A percentile compares a stretch with the other conserved stretches of the same genome.
Evolutionary conservation across 2,113 vertebrate species (phyloP).

Genomic region (Sturnus vulgaris): DNA sequence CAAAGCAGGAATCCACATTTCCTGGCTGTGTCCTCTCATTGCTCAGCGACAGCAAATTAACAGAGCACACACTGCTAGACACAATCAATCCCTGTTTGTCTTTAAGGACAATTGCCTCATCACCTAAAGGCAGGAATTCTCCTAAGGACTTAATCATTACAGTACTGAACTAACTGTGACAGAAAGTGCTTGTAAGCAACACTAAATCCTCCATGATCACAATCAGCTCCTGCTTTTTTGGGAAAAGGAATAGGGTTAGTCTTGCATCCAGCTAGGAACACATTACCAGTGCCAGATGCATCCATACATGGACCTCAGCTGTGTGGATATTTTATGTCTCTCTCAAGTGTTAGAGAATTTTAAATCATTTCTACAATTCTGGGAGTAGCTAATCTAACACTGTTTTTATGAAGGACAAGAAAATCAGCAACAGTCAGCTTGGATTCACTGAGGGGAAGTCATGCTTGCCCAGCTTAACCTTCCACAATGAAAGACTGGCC

Average conservation of each 20-base stretch:
- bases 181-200: neutral
- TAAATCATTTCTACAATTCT: neutral
- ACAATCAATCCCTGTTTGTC: neutral
- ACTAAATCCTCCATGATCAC: rapidly evolving
- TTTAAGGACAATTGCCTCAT: neutral
- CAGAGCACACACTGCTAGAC: neutral
- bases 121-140: neutral
- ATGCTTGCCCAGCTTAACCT: neutral
- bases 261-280: neutral
- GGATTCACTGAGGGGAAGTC: neutral
- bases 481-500: neutral
- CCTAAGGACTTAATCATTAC: neutral
- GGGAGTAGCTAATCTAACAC: neutral
- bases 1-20: neutral
- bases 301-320: neutral
- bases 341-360: neutral
- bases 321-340: neutral
- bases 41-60: neutral
- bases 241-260: neutral
- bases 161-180: neutral
- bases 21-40: neutral
- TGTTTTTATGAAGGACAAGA: neutral
- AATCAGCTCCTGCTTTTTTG: neutral
- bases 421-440: neutral
- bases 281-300: neutral